phyloP scores from a whole-genome alignment of 2,113 vertebrate species.

The Osmerus eperlanus region DNA sequence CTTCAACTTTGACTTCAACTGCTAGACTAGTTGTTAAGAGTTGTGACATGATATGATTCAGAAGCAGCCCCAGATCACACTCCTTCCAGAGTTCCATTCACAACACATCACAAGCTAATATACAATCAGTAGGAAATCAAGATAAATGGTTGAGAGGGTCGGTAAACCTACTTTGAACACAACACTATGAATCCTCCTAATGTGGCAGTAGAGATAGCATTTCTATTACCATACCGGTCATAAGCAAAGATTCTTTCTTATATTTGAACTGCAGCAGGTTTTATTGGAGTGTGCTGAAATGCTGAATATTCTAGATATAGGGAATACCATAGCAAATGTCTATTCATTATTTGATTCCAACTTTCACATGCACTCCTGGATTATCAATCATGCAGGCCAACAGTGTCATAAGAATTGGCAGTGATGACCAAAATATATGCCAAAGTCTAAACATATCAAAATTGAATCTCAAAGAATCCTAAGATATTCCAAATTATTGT shows the following conservation, averaged over 20 bases:
- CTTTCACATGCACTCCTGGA: no score
- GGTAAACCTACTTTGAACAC: not conserved
- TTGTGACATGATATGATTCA: not conserved
- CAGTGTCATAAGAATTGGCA: no score
- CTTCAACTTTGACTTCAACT: not conserved
- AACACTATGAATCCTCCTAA: constrained; percentile 3
- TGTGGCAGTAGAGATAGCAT: not conserved
- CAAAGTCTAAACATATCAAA: no score
- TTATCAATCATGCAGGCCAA: not conserved
- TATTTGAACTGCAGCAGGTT: not conserved
- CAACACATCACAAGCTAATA: not conserved
- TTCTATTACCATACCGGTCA: not conserved
- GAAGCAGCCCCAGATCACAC: not conserved
- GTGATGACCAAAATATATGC: no score
- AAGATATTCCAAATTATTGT: not conserved
- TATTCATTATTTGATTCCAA: no score
- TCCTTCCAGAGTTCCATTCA: not conserved
- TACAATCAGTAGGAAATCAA: constrained; percentile 3
- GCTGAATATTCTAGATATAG: no score
- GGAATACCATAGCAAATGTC: no score
- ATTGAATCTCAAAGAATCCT: no score
- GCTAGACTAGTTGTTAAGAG: not conserved
- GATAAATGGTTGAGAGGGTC: not conserved
- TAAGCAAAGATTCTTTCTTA: not conserved
- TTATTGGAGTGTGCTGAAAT: no score